Base-by-base conservation (phyloP, 2,113 vertebrate species). In the Amia ocellicauda region DNA sequence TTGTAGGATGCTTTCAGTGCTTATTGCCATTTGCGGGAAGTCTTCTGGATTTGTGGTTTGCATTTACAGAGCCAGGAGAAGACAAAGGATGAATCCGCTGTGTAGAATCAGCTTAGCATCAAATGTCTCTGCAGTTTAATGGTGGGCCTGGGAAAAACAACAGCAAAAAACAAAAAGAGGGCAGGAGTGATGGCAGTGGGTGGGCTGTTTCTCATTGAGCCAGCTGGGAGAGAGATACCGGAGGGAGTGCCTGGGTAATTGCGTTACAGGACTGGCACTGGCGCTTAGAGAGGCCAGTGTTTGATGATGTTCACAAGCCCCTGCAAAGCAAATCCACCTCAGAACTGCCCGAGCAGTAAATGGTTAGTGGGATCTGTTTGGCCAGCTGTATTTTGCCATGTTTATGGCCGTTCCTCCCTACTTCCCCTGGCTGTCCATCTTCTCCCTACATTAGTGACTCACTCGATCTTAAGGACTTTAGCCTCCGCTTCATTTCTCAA, bases 401-500 rank as follows among this genome's bases (percentile, higher is more conserved):
- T 1, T 7, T 36, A 36, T 36, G 2, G 31, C 1, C 31, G 74
- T 72, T 36, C 54, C 69, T 83, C 75, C 76, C 67, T 11, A 1
- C 66, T 36, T 36, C 61, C 60, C 69, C 70, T 77, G 56, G 53
- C 59, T 72, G 68, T 75, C 69, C 76, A 68, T 62, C 54, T 74
- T 62, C 69, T 68, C 60, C 13, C 61, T 74, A 81, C 59, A 70
- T 86, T 83, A 81, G 74, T 61, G 61, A 36, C 58, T 60, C 64
- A 41, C 65, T 83, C 71, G 17, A 74, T 79, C 61, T 53, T 66
- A 68, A 78, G 69, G 77, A 73, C 78, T 74, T 62, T 66, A 57
- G 72, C 62, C 11, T 36, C 31, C 11, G 31, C 5, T 36, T 36
- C 31, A 11, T 36, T 36, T 36, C 5, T 36, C 31, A 5, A 36